Evolutionary conservation across 2,888 invertebrate genomes (phyloP), one percentile per base, ranked within the genome.

Genomic region (Pasiphila rectangulata): DNA sequence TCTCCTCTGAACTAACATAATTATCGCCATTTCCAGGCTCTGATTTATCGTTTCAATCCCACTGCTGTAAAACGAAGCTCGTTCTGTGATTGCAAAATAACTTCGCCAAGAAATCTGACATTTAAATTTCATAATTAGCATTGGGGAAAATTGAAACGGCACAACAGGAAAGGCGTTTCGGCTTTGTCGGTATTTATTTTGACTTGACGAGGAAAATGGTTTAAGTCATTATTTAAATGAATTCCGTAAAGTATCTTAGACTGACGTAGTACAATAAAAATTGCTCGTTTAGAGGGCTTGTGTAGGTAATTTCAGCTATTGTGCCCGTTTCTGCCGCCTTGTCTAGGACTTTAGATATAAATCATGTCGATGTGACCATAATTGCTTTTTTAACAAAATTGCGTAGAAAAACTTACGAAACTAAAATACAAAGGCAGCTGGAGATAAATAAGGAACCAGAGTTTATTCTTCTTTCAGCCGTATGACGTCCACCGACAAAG

Each of bases 51-150:
- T 43, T 16, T 24, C 29, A 15, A 34, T 21, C 27, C 24, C 36
- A n/a, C n/a, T n/a, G 35, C 20, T 13, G 25, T 25, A 25, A 5
- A 25, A 6, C 12, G 2, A 27, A 27, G 13, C 6, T 13, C 12
- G 13, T 13, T 15, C 41, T 52, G 42, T 45, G 46, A 46, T 56
- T 43, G 38, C 38, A 45, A 46, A 50, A 57, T 55, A 40, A 45
- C 48, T 57, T 39, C 42, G 9, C 44, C 41, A 50, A 52, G 51
- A 50, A 58, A 56, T 58, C 48, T 56, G 54, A 44, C 43, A 58
- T 56, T 58, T 54, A 58, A 54, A 58, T 58, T 56, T 44, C 50
- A 48, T 58, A 52, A 58, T 58, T 58, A 58, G 56, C 58, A 54
- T 58, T 39, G 35, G 25, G 35, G 38, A 43, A 54, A 47, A 58